Percentiles rank a stretch among this genome's conserved stretches.
phyloP scores from a whole-genome alignment of 2,113 vertebrate species.

The Hemiscyllium ocellatum region DNA sequence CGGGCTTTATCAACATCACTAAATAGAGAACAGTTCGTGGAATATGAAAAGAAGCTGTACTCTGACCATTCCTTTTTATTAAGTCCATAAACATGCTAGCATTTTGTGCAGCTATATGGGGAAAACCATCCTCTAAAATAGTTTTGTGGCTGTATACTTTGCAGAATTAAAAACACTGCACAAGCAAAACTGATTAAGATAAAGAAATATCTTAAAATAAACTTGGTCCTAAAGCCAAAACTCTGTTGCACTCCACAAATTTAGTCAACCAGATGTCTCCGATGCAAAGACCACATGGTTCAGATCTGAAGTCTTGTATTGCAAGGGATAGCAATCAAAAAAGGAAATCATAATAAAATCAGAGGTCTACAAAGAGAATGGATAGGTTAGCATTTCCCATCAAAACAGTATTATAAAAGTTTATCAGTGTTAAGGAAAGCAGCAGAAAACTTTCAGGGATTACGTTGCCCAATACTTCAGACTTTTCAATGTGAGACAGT shows the following conservation, averaged over 20 bases:
- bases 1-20: background rate
- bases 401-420: background rate
- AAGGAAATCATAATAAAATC: background rate
- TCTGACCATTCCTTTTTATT: background rate
- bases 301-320: background rate
- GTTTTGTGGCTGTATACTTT: background rate
- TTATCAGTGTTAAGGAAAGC: background rate
- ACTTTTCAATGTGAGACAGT: background rate
- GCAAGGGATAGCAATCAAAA: background rate
- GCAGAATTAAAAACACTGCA: background rate
- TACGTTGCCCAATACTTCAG: background rate
- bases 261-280: background rate
- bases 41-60: background rate
- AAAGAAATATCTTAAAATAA: background rate
- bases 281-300: background rate
- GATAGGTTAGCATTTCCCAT: background rate
- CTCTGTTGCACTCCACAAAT: too few species aligned
- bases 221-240: background rate
- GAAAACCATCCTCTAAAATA: background rate
- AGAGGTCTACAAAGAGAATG: background rate
- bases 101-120: background rate
- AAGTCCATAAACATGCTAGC: background rate
- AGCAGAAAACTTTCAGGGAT: background rate
- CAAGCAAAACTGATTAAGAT: background rate
- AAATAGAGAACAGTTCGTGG: too few species aligned